A percentile compares a stretch with the other conserved stretches of the same genome.
Evolutionary conservation across 2,113 vertebrate species (phyloP).

Genomic region (Pagrus major): DNA sequence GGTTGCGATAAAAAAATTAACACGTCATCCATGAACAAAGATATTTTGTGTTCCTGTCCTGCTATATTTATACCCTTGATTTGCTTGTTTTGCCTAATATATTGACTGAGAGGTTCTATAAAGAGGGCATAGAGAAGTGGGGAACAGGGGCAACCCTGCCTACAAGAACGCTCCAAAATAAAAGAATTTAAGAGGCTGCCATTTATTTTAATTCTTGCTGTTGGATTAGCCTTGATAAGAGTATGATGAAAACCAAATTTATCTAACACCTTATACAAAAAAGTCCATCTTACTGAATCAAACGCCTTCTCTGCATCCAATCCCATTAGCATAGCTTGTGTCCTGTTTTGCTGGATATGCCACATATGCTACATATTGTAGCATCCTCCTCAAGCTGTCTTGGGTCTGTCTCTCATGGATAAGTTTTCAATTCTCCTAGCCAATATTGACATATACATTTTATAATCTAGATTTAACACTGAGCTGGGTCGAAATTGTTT

Average conservation of each 20-base stretch:
- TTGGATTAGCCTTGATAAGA: background rate
- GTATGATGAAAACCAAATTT: background rate
- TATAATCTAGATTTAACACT: background rate
- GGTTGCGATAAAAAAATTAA: background rate
- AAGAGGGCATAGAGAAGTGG: background rate
- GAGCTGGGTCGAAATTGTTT: background rate
- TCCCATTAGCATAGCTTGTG: background rate
- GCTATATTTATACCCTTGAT: background rate
- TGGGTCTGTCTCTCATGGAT: background rate
- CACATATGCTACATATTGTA: background rate
- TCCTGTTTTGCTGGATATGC: background rate
- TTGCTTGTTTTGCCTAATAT: background rate
- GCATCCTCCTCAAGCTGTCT: background rate
- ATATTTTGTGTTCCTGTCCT: background rate
- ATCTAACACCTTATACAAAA: background rate
- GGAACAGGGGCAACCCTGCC: background rate
- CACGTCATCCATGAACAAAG: no score
- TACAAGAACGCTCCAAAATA: background rate
- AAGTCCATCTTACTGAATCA: background rate
- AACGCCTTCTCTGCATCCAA: background rate
- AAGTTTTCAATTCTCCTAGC: background rate
- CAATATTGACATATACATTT: background rate
- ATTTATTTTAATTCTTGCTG: constrained; percentile 2
- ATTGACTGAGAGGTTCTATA: constrained; percentile 3
- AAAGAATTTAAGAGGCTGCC: background rate